Evolutionary conservation across 2,888 invertebrate species (phyloP).

Genomic region (Spilosoma lubricipeda): DNA sequence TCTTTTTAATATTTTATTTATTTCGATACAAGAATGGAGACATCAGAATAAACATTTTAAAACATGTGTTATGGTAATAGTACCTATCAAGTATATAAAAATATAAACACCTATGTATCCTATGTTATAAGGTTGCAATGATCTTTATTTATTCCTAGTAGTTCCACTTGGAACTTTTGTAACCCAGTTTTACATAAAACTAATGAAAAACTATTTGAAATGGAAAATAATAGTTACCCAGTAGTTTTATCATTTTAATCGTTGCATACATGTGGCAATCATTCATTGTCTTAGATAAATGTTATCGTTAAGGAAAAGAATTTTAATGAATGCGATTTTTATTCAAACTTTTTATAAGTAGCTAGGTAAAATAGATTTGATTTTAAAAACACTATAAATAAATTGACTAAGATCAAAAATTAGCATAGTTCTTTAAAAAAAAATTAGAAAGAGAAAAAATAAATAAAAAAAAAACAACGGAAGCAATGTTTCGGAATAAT

Average conservation of each 20-base stretch:
- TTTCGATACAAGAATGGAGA: not conserved
- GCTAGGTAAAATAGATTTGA: not conserved
- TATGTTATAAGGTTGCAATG: not conserved
- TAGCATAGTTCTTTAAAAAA: not conserved
- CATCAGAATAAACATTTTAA: not conserved
- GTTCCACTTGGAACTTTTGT: no score
- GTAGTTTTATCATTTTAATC: no score
- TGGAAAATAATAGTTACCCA: no score
- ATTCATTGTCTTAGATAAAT: not conserved
- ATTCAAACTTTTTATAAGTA: not conserved
- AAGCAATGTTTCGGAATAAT: conserved; percentile 67
- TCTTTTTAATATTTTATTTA: not conserved
- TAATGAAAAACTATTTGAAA: no score
- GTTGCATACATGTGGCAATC: no score
- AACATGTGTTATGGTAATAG: not conserved
- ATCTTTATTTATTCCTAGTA: not conserved
- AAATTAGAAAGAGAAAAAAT: not conserved
- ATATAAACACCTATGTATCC: no score
- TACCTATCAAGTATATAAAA: no score
- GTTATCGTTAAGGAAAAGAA: not conserved
- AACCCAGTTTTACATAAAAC: no score
- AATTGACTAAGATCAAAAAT: not conserved
- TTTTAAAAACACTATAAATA: not conserved
- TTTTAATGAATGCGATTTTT: not conserved
- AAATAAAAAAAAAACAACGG: conserved; percentile 28